phyloP scores from a whole-genome alignment of 2,888 invertebrate species.

The Megamerina dolium region DNA sequence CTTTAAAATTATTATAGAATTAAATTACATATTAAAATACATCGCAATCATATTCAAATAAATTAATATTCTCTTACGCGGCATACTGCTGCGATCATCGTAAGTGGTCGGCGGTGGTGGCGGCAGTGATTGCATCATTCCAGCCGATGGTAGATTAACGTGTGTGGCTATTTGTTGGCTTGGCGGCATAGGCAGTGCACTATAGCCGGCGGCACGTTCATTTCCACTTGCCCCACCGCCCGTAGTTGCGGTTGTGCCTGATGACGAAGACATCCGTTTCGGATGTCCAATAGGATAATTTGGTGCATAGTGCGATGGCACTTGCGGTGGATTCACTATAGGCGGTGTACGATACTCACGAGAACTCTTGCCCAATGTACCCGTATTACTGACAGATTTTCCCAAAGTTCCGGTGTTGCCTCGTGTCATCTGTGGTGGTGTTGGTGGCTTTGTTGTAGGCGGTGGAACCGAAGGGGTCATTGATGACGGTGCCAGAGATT shows the following conservation, averaged over 20 bases:
- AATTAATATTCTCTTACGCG: conserved; percentile 61
- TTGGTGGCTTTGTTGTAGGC: conserved; percentile 91
- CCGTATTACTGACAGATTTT: conserved; percentile 52
- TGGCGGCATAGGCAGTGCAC: conserved; percentile 68
- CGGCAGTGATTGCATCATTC: conserved; percentile 83
- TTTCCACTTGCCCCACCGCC: conserved; percentile 47
- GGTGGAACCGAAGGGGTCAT: conserved; percentile 57
- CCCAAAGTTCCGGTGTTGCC: conserved; percentile 57
- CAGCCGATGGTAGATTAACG: conserved; percentile 57
- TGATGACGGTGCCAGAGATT: conserved; percentile 48
- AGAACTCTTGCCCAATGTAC: conserved; percentile 64
- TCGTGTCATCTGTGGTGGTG: conserved; percentile 75
- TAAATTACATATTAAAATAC: background rate
- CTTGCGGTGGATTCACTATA: conserved; percentile 91
- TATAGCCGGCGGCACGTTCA: conserved; percentile 74
- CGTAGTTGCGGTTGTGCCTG: conserved; percentile 32
- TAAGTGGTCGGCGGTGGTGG: conserved; percentile 61
- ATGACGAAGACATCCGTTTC: conserved; percentile 52
- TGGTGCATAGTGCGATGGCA: conserved; percentile 94
- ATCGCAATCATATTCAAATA: background rate
- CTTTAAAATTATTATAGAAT: conserved; percentile 47
- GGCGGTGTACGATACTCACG: conserved; percentile 93
- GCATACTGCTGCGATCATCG: conserved; percentile 68
- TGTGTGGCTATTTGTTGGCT: conserved; percentile 53
- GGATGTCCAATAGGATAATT: conserved; percentile 85